phyloP scores from a whole-genome alignment of 1,140 invertebrate species.

The Magallana ariakensis region DNA sequence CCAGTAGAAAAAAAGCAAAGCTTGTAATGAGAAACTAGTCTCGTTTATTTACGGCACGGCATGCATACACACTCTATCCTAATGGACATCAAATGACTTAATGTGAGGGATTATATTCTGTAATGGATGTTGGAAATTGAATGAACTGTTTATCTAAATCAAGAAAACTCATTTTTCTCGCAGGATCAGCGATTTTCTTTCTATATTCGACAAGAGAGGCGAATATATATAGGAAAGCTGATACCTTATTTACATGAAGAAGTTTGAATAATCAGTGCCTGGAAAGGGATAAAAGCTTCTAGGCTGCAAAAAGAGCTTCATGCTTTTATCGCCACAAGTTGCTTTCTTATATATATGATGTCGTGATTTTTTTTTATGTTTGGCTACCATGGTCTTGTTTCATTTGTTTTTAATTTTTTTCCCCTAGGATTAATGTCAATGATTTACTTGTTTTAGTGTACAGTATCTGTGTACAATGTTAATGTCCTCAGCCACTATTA shows the following conservation, averaged over 20 bases:
- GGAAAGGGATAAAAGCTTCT: neutral
- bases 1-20: neutral
- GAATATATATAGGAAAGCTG: neutral
- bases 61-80: neutral
- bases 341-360: no score
- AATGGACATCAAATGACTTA: slow-evolving; percentile 17
- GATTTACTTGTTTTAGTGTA: no score
- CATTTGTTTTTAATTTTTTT: no score
- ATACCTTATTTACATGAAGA: neutral
- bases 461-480: no score
- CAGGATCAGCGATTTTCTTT: neutral
- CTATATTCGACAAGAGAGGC: neutral
- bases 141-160: slow-evolving; percentile 32
- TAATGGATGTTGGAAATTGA: slow-evolving; percentile 38
- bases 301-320: neutral
- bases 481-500: no score
- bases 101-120: slow-evolving; percentile 19
- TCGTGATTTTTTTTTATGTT: no score
- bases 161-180: slow-evolving; percentile 14
- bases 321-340: neutral
- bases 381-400: no score
- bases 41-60: neutral
- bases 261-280: neutral
- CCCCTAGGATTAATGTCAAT: no score
- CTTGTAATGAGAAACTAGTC: neutral